Conservation (phyloP, 2,797 vertebrate genomes). For the Crocidura indochinensis region DNA sequence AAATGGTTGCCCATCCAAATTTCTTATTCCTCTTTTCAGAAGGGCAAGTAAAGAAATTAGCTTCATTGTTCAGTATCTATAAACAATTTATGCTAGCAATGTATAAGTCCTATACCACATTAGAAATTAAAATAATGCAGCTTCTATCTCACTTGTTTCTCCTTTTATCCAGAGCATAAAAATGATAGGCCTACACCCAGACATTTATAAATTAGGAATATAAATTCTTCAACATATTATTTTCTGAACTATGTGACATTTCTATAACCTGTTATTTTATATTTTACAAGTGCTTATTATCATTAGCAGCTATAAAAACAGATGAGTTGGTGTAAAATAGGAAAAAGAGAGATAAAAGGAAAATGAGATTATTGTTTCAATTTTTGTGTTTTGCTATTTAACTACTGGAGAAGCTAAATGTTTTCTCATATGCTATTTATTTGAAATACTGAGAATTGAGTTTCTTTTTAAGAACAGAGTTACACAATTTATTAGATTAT, state of each 20-base stretch:
- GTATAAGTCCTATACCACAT: background rate
- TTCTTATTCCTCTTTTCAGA: slow-evolving; percentile 24
- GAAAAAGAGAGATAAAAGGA: background rate
- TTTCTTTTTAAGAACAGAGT: background rate
- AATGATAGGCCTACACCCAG: background rate
- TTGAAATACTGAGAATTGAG: slow-evolving; percentile 13
- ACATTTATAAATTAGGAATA: slow-evolving; percentile 31
- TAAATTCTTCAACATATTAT: background rate
- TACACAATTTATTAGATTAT: background rate
- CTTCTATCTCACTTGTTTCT: background rate
- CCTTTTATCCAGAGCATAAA: slow-evolving; percentile 14
- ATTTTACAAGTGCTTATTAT: background rate
- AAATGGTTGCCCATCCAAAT: background rate
- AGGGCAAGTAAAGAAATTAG: background rate
- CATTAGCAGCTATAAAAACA: background rate
- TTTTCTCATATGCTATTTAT: slow-evolving; percentile 34
- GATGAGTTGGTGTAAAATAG: background rate
- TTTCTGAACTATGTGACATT: slow-evolving; percentile 24
- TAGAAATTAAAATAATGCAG: slow-evolving; percentile 22
- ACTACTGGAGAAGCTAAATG: background rate
- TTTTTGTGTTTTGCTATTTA: slow-evolving; percentile 21
- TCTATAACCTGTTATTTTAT: background rate
- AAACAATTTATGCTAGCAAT: slow-evolving; percentile 15
- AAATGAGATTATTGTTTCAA: slow-evolving; percentile 23
- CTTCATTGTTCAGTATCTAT: background rate